Base-by-base conservation (phyloP, 1,140 invertebrate species). In the Cataglyphis hispanica region DNA sequence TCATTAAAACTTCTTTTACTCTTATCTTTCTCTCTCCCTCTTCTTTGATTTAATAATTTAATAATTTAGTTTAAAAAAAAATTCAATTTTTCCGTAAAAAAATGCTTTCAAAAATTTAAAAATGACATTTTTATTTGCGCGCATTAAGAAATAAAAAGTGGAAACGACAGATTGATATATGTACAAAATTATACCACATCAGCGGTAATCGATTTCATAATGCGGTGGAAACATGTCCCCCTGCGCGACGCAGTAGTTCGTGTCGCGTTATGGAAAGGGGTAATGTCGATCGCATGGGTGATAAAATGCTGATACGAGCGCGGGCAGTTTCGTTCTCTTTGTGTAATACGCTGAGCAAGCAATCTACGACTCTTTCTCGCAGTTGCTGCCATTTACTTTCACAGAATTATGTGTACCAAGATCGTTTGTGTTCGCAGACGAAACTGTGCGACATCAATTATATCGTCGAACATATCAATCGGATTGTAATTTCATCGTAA, bases 201-300 rank as follows among this genome's bases (percentile, higher is more conserved):
- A 37, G 34, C 19, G 25, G 34, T 83, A 43, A 83, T 83, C 67
- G 67, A 74, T 83, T 56, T 83, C 56, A 40, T 53, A 58, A 25
- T 60, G 31, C 56, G 58, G 40, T 78, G 67, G 70, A 80, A 89
- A 80, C 75, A 46, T 61, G 85, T 72, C 70, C 16, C 16, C 69
- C 43, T 77, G 1, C 27, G 77, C 25, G 50, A 40, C 10, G n/a
- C 10, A 34, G 46, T 37, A 70, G 86, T 74, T 78, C 63, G 50
- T 84, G 67, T 88, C 75, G 85, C 83, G 83, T 56, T 63, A 70
- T 34, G 63, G n/a, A 67, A 77, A 58, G n/a, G 50, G 66, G 50
- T 85, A 88, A 88, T 85, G 80, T 22, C 87, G 72, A 87, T 75
- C 63, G 53, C 61, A 87, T 53, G 46, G 69, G 37, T 67, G 86